Conservation (phyloP, 2,113 vertebrate genomes). For the Anser brachyrhynchus region DNA sequence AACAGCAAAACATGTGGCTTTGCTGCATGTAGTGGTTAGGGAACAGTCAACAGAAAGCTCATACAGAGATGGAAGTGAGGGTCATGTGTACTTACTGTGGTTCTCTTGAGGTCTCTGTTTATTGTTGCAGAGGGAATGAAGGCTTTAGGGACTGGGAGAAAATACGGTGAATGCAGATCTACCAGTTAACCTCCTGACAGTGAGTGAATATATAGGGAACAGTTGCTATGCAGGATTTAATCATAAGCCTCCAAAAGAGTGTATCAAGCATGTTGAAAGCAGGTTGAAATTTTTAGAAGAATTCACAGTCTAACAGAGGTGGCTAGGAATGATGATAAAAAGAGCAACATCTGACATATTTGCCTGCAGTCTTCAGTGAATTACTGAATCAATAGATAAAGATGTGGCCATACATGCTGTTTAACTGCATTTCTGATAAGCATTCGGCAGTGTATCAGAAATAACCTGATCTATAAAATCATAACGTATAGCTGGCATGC, state of each 20-base stretch:
- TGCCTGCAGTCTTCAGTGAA: not conserved
- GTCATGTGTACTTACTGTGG: accelerated
- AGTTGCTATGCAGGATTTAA: not conserved
- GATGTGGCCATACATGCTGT: not conserved
- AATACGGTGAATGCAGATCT: not conserved
- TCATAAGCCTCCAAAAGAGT: not conserved
- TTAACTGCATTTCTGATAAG: not conserved
- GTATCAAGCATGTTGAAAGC: not conserved
- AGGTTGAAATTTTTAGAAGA: not conserved
- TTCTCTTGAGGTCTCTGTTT: not conserved
- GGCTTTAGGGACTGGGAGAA: not conserved
- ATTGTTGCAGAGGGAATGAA: not conserved
- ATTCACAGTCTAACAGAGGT: not conserved
- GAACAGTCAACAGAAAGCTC: constrained; percentile 7
- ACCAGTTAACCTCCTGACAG: constrained; percentile 1
- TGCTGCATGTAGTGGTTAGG: not conserved
- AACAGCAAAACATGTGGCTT: not conserved
- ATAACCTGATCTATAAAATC: not conserved
- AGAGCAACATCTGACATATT: not conserved
- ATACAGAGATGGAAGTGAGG: not conserved
- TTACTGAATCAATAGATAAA: not conserved
- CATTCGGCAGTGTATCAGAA: accelerated
- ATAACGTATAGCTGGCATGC: not conserved
- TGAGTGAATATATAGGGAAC: not conserved
- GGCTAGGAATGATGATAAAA: not conserved